These are phyloP conservation scores for Drosophila virilis DNA, from an alignment of 1,140 invertebrate species.

Conservation along the genomic window DNA sequence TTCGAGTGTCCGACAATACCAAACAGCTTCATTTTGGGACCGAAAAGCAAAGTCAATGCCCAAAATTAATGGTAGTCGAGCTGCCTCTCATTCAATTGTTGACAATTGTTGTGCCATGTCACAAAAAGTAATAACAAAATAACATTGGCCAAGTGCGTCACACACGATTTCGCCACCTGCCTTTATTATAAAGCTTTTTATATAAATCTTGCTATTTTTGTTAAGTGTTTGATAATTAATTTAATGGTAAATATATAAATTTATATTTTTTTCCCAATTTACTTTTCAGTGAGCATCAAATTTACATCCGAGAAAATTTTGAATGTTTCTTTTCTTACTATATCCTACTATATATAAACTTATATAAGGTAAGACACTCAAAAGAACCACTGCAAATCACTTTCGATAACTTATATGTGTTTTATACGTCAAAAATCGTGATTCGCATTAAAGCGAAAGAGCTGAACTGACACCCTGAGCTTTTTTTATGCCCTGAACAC, in stretches of 20 bases:
- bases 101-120: constrained; percentile 68
- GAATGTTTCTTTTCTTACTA: too few species aligned
- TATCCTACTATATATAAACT: too few species aligned
- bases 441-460: too few species aligned
- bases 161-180: constrained; percentile 44
- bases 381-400: too few species aligned
- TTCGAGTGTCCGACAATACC: constrained; percentile 56
- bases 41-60: constrained; percentile 33
- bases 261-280: neutral
- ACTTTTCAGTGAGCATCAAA: neutral
- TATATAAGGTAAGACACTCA: too few species aligned
- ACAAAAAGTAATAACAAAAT: constrained; percentile 72
- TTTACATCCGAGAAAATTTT: too few species aligned
- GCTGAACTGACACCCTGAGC: too few species aligned
- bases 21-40: constrained; percentile 70
- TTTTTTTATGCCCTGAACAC: too few species aligned
- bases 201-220: neutral
- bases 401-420: too few species aligned
- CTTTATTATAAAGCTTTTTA: too few species aligned
- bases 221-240: neutral
- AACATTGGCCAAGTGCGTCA: constrained; percentile 51
- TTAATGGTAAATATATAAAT: neutral
- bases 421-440: too few species aligned
- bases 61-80: constrained; percentile 41
- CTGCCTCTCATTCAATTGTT: constrained; percentile 58